Base-by-base conservation (phyloP, 1,140 invertebrate genomes). In the Drosophila kikkawai region DNA sequence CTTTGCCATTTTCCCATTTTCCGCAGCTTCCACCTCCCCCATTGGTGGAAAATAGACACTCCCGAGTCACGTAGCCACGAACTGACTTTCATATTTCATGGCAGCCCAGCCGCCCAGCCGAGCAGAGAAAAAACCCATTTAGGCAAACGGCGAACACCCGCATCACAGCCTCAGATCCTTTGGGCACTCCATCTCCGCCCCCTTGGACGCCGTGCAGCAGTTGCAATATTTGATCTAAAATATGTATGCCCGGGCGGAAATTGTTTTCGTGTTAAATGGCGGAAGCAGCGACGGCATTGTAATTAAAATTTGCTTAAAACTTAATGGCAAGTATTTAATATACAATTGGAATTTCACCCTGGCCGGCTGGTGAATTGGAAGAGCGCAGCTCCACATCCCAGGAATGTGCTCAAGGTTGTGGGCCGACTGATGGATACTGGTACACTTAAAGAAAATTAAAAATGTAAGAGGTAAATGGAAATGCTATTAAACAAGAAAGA, bases 301-400 rank as follows among this genome's bases (percentile, higher is more conserved):
- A 82, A 84, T 84, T 84, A 81, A 84, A 86, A 84, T 86, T 78
- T 66, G 56, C 59, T 84, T 69, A 69, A 84, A 59, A 76, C 67
- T 55, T 57, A 61, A 77, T 77, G 64, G 74, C 65, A 77, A 77
- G 65, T 77, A 55, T 59, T 77, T 77, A 77, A 77, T 77, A 48
- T 47, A 68, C 73, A 77, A 76, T 77, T 37, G 45, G 45, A 66
- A 75, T 53, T 59, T 65, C 22, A 9, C 8, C 41, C 66, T 13
- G 41, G 41, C 22, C 36, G 39, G 15, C 19, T 34, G 11, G 13
- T 7, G 55, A 50, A 64, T 42, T 59, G 61, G 7, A 41, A 34
- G 13, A 42, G 17, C 17, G 15, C 26, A 22, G 39, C 56, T 34
- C 22, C 32, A 12, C n/a, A 19, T 12, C 41, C 39, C 26, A 19